Evolutionary conservation across 2,113 vertebrate genomes (phyloP).

Genomic region (Thryonomys swinderianus): DNA sequence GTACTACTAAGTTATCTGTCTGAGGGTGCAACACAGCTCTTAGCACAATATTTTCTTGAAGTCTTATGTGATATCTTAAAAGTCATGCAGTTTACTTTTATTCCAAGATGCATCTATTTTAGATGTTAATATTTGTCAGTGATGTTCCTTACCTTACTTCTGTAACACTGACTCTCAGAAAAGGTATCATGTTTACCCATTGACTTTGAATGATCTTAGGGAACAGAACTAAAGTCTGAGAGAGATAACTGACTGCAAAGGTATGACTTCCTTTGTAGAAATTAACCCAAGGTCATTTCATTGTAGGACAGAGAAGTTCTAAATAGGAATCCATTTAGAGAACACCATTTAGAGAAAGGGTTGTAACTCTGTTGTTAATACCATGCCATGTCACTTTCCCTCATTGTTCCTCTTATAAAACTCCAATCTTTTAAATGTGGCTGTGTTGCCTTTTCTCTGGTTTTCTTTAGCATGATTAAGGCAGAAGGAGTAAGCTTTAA

Average conservation of each 20-base stretch:
- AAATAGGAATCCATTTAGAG: neutral
- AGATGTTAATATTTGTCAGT: neutral
- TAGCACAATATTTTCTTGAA: slow-evolving; percentile 13
- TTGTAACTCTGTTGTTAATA: neutral
- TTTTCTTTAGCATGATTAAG: neutral
- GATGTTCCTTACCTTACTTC: neutral
- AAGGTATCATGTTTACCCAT: neutral
- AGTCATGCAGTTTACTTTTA: neutral
- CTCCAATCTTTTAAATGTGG: neutral
- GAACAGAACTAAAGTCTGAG: neutral
- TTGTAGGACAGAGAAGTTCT: neutral
- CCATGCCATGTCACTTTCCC: neutral
- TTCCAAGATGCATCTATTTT: neutral
- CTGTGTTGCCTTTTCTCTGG: neutral
- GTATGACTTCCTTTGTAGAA: neutral
- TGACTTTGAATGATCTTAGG: neutral
- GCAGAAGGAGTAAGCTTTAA: neutral
- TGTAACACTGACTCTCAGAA: neutral
- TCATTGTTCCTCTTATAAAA: neutral
- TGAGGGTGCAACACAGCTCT: neutral
- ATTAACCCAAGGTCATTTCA: neutral
- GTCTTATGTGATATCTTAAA: neutral
- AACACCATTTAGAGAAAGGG: neutral
- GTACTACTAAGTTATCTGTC: neutral
- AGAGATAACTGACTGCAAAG: neutral